phyloP scores from a whole-genome alignment of 2,797 vertebrate species.

The Malurus splendens region DNA sequence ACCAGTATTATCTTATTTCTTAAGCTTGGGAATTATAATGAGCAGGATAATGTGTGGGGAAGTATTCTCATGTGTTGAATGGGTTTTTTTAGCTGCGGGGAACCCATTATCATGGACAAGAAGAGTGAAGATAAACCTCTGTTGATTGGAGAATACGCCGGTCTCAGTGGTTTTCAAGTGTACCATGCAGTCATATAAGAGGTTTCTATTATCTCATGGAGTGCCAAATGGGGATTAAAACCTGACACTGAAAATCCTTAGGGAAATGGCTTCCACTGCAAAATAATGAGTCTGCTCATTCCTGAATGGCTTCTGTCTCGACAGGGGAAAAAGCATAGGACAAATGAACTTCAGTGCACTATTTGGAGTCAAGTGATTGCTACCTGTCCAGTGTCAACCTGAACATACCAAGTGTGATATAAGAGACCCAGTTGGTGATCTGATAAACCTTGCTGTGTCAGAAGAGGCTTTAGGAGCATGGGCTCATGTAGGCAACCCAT shows the following conservation, averaged over 20 bases:
- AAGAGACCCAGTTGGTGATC: neutral
- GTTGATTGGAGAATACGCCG: neutral
- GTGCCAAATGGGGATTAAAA: constrained; percentile 11
- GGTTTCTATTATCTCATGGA: constrained; percentile 26
- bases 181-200: neutral
- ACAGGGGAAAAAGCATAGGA: neutral
- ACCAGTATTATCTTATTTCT: neutral
- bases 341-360: neutral
- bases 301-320: neutral
- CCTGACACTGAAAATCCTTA: neutral
- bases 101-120: neutral
- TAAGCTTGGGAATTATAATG: neutral
- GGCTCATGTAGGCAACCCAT: neutral
- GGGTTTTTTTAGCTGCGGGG: neutral
- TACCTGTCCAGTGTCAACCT: neutral
- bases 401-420: neutral
- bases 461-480: neutral
- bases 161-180: neutral
- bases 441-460: neutral
- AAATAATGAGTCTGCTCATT: constrained; percentile 12
- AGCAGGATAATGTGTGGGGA: neutral
- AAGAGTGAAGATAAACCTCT: neutral
- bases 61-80: neutral
- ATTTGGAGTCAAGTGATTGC: neutral
- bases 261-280: neutral